Conservation (phyloP, 2,113 vertebrate species). For the Stercorarius parasiticus region DNA sequence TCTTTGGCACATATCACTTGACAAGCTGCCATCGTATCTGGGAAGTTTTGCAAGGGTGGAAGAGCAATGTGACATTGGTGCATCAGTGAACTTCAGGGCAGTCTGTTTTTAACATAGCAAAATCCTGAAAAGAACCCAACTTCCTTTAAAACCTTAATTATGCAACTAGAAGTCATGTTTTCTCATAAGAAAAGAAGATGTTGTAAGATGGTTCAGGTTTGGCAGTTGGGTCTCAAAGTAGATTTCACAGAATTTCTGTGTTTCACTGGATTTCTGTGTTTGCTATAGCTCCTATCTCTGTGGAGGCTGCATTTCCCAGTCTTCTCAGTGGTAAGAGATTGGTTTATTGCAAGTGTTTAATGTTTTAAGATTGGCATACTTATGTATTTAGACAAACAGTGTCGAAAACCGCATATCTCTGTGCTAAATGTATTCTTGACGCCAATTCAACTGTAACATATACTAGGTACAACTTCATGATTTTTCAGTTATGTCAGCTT, state of each 20-base stretch:
- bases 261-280: not conserved
- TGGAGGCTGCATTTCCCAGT: not conserved
- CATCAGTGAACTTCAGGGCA: not conserved
- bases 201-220: not conserved
- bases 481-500: not conserved
- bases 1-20: not conserved
- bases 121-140: not conserved
- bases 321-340: not conserved
- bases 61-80: not conserved
- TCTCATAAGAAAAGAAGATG: not conserved
- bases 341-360: not conserved
- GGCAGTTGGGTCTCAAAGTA: not conserved
- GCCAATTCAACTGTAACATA: not conserved
- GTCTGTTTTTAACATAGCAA: not conserved
- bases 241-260: not conserved
- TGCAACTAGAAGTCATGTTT: not conserved
- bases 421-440: not conserved
- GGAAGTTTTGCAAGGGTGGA: not conserved
- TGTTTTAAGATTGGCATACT: not conserved
- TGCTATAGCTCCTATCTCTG: not conserved
- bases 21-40: accelerated
- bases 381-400: not conserved
- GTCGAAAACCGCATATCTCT: not conserved
- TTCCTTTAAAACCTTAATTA: not conserved
- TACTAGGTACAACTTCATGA: not conserved